These are phyloP conservation scores for Drosophila sp. DNA, from an alignment of 1,140 invertebrate genomes.

Conservation along the genomic window DNA sequence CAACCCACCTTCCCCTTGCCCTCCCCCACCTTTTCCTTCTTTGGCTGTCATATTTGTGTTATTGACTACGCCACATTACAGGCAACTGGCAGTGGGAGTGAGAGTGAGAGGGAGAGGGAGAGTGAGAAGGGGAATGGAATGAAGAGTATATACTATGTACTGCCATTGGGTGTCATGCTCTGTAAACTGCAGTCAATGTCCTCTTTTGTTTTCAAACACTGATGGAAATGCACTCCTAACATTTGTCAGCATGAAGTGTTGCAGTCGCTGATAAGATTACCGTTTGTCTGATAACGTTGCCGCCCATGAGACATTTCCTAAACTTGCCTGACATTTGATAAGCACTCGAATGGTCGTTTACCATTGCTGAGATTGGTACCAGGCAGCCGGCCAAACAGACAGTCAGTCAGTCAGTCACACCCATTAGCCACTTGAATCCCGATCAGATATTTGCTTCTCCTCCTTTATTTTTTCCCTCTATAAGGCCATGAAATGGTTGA, in stretches of 20 bases:
- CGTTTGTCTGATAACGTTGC: conserved; percentile 44
- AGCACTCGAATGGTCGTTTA: conserved; percentile 42
- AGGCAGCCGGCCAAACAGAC: not conserved
- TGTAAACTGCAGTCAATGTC: conserved; percentile 76
- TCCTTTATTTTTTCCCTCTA: conserved; percentile 9
- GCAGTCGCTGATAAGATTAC: conserved; percentile 65
- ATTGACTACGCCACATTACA: conserved; percentile 63
- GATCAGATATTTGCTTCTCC: not conserved
- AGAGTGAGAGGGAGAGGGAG: not conserved
- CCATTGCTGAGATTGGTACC: conserved; percentile 42
- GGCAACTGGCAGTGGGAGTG: not conserved
- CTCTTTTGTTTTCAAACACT: conserved; percentile 65
- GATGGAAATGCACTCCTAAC: conserved; percentile 60
- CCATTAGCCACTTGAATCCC: conserved; percentile 35
- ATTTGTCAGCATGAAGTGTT: conserved; percentile 68
- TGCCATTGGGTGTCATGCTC: conserved; percentile 45
- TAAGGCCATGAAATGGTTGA: not conserved
- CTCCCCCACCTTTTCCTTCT: conserved; percentile 14
- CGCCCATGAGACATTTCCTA: conserved; percentile 61
- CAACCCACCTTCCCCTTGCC: conserved; percentile 5
- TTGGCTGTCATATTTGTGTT: conserved; percentile 74
- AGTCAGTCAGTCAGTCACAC: conserved; percentile 14
- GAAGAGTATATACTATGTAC: no score
- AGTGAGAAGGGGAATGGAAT: not conserved
- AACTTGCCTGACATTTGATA: conserved; percentile 51